These are phyloP conservation scores for Tipula vernalis DNA, from an alignment of 2,888 invertebrate species.

Conservation along the genomic window DNA sequence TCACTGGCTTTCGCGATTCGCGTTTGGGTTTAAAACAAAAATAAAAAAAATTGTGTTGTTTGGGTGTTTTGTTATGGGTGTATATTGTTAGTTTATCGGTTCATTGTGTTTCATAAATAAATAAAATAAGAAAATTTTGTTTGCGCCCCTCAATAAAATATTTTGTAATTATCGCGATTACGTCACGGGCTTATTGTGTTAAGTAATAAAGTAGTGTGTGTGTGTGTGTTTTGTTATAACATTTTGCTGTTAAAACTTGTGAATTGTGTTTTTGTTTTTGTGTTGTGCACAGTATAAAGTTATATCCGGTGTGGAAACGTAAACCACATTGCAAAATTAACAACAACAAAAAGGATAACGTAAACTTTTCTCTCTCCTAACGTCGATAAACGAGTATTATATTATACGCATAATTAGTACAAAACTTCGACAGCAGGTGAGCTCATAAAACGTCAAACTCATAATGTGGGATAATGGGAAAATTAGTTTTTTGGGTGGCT, in stretches of 20 bases:
- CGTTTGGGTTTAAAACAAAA: neutral
- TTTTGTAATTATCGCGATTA: neutral
- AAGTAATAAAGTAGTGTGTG: neutral
- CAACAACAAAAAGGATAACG: neutral
- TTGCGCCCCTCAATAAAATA: neutral
- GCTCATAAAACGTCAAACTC: neutral
- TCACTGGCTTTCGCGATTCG: neutral
- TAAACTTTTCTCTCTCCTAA: neutral
- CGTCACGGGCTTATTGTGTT: neutral
- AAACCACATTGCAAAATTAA: neutral
- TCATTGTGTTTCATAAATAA: neutral
- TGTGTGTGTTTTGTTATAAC: neutral
- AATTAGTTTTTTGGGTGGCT: neutral
- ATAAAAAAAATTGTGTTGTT: neutral
- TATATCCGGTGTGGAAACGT: neutral
- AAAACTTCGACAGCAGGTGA: neutral
- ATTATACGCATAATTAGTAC: neutral
- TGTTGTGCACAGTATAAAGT: neutral
- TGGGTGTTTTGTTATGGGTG: neutral
- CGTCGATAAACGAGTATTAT: neutral
- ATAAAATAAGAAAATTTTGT: neutral
- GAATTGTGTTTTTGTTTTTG: neutral
- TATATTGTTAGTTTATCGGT: neutral
- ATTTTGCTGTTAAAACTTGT: neutral
- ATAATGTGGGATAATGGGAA: neutral